A percentile compares a stretch with the other conserved stretches of the same genome.
phyloP scores from a whole-genome alignment of 2,113 vertebrate genomes.

The Notothenia coriiceps region DNA sequence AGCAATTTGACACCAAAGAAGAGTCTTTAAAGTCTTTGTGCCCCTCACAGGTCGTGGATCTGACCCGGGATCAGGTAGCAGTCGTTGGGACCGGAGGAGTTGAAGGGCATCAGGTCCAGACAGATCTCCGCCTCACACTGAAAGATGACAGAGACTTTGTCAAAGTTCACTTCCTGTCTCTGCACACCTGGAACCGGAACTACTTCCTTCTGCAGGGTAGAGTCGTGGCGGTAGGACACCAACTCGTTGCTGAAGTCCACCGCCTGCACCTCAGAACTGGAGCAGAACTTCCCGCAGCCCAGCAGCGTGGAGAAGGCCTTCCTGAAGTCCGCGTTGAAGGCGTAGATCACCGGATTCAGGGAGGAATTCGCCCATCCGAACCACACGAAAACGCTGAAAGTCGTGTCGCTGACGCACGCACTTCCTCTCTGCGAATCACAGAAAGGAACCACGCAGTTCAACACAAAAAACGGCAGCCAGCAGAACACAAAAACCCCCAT shows the following conservation, averaged over 20 bases:
- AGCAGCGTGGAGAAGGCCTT: constrained; percentile 86
- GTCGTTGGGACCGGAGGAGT: constrained; percentile 52
- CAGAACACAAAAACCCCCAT: constrained; percentile 90
- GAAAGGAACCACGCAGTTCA: constrained; percentile 89
- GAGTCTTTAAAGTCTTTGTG: too few relatives aligned
- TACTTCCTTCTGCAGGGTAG: constrained; percentile 82
- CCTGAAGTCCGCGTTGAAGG: constrained; percentile 87
- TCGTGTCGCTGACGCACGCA: constrained; percentile 83
- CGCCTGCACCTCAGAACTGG: constrained; percentile 77
- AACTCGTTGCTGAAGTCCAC: constrained; percentile 86
- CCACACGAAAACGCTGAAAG: constrained; percentile 89
- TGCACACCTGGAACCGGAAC: constrained; percentile 62
- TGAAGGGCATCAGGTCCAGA: constrained; percentile 75
- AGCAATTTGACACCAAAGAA: too few relatives aligned
- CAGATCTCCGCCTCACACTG: constrained; percentile 78
- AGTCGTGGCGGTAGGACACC: constrained; percentile 85
- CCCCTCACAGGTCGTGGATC: constrained; percentile 50
- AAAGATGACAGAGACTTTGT: constrained; percentile 71
- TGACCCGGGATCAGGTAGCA: constrained; percentile 64
- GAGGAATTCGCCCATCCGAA: constrained; percentile 90
- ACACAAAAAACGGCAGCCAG: constrained; percentile 89
- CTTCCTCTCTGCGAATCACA: constrained; percentile 70
- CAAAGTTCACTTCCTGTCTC: constrained; percentile 52
- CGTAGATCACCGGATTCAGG: constrained; percentile 88
- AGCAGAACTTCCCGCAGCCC: constrained; percentile 80